phyloP scores from a whole-genome alignment of 2,888 invertebrate genomes.

The Fragum fragum region DNA sequence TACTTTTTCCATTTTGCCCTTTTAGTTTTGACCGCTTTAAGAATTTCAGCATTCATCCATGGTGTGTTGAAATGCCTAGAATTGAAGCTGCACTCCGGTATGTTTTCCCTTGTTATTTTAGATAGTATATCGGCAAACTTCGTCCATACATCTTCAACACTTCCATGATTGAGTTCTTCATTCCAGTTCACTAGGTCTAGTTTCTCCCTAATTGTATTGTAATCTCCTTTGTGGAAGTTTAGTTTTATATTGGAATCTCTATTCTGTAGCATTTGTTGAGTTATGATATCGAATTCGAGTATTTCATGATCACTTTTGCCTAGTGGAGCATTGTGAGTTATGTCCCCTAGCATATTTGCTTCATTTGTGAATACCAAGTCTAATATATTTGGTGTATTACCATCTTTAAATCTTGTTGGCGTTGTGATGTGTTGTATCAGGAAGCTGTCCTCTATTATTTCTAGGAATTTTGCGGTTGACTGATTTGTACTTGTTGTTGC shows the following conservation, averaged over 20 bases:
- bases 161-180: background rate
- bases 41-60: conserved; percentile 16
- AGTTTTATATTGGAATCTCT: conserved; percentile 1
- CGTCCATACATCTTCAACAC: conserved; percentile 12
- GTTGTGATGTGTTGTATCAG: background rate
- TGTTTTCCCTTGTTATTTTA: conserved; percentile 17
- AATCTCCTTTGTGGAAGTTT: conserved; percentile 2
- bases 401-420: conserved; percentile 1
- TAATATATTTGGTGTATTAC: conserved; percentile 8
- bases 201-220: background rate
- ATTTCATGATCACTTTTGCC: conserved; percentile 21
- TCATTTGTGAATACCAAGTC: conserved; percentile 20
- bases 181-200: background rate
- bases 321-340: conserved; percentile 23
- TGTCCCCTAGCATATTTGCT: background rate
- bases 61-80: conserved; percentile 1
- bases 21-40: conserved; percentile 8
- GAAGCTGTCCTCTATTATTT: conserved; percentile 1
- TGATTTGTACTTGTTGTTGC: background rate
- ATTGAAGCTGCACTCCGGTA: conserved; percentile 7
- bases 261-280: background rate
- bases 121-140: conserved; percentile 10
- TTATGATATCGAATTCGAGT: background rate
- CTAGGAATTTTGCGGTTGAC: background rate
- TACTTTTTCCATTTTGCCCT: conserved; percentile 14